Evolutionary conservation across 2,888 invertebrate species (phyloP), one percentile per base, ranked within the genome.

Genomic region (Ctenicera cuprea): DNA sequence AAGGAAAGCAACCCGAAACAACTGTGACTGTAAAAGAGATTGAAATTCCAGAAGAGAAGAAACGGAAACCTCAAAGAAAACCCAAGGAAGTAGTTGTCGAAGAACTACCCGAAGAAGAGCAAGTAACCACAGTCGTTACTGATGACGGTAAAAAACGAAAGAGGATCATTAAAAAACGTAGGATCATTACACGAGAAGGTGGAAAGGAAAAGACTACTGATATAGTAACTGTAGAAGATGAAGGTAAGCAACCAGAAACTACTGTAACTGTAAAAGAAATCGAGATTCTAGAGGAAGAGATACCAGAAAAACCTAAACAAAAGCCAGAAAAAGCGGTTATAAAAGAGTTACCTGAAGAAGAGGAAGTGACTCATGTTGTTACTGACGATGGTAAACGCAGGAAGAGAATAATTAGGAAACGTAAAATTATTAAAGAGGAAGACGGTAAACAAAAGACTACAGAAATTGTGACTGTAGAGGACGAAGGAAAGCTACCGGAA

Each of bases 161-260:
- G 63, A 83, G 86, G 43, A 85, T 84, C 1, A 80, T 81, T 12
- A 85, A 86, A 63, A 87, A 84, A 52, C 83, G 88, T 54, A 79
- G 85, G 0, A 86, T 88, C 59, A 88, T 85, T 59, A 88, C 87
- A 76, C 84, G 84, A 1, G 87, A 79, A 76, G 88, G 84, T 66
- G 83, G 84, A 33, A 86, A 83, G 74, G 85, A 87, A 65, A 88
- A 89, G 79, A 81, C 87, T 3, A 89, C 88, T 0, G 87, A 88
- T 83, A 88, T 89, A 33, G 83, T 84, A 65, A 88, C 88, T 9
- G 81, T 87, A 20, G 85, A 86, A 79, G 82, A 86, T 77, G 88
- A 87, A 38, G 87, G 85, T 26, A 80, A 85, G 66, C 82, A 86
- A 66, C 89, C 89, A 0, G 80, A 86, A 54, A 85, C 80, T 67